Evolutionary conservation across 2,113 vertebrate species (phyloP).

Genomic region (Eubucco bourcierii): DNA sequence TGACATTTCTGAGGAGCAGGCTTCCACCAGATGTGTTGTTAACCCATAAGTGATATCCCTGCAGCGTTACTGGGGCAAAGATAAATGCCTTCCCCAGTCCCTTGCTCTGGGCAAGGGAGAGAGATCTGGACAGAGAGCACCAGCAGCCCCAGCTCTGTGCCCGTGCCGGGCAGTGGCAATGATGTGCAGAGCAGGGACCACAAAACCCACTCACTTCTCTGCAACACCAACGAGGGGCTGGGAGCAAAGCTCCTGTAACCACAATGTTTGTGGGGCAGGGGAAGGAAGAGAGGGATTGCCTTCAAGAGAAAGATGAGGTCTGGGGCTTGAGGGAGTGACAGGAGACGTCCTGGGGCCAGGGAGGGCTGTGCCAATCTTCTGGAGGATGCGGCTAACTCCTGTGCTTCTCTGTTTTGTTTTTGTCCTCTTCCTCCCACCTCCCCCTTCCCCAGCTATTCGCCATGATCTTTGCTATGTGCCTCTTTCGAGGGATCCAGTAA

Average conservation of each 20-base stretch:
- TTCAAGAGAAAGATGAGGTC: background rate
- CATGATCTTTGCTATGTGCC: slow-evolving; percentile 95
- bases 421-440: background rate
- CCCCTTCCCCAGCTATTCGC: slow-evolving; percentile 83
- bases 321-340: background rate
- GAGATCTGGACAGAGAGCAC: background rate
- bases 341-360: too few relatives aligned
- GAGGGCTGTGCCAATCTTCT: background rate
- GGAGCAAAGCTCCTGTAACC: background rate
- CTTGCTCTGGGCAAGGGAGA: background rate
- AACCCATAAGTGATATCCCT: background rate
- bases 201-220: background rate
- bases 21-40: background rate
- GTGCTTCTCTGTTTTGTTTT: background rate
- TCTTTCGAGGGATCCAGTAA: slow-evolving; percentile 92
- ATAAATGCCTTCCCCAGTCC: background rate
- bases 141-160: background rate
- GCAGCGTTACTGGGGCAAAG: background rate
- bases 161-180: fast-evolving
- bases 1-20: background rate
- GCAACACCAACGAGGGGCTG: background rate
- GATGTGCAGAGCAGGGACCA: too few relatives aligned
- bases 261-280: background rate
- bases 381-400: background rate
- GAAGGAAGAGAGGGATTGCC: background rate